A percentile compares a stretch with the other conserved stretches of the same genome.
Conservation (phyloP, 1,140 invertebrate species). For the Trichogramma pretiosum region DNA sequence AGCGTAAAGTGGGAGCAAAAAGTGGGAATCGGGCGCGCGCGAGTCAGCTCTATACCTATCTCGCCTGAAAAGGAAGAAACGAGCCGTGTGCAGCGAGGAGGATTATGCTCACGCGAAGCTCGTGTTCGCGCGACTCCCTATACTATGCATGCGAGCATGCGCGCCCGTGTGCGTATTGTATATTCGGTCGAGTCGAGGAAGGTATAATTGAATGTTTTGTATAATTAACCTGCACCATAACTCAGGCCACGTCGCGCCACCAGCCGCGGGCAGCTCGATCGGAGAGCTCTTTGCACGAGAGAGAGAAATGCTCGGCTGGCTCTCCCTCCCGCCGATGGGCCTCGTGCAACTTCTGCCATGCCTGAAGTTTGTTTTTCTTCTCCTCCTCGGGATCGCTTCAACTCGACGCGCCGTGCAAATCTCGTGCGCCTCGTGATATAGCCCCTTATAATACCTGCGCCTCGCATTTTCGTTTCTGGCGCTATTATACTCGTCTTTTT, state of each 20-base stretch:
- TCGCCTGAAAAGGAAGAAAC: too few relatives aligned
- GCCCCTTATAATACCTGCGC: not conserved
- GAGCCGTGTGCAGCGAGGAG: too few relatives aligned
- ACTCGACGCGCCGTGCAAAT: too few relatives aligned
- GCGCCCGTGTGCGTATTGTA: constrained; percentile 9
- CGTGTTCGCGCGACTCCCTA: too few relatives aligned
- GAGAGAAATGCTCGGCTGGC: too few relatives aligned
- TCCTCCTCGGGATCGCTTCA: too few relatives aligned
- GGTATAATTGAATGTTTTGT: constrained; percentile 49
- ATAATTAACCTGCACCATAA: constrained; percentile 48
- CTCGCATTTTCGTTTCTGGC: not conserved
- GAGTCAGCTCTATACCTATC: too few relatives aligned
- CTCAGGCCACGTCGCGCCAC: constrained; percentile 44
- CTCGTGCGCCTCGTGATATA: too few relatives aligned
- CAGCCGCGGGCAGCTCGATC: constrained; percentile 36
- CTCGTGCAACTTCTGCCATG: constrained; percentile 11
- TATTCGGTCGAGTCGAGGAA: constrained; percentile 26
- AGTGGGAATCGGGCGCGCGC: too few relatives aligned
- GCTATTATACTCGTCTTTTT: not conserved
- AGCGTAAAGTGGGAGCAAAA: not conserved
- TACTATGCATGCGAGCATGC: constrained; percentile 10
- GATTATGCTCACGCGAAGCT: too few relatives aligned
- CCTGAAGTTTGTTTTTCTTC: not conserved
- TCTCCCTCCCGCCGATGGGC: constrained; percentile 16
- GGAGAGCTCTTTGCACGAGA: too few relatives aligned